Evolutionary conservation across 2,113 vertebrate species (phyloP).

Genomic region (Lucifuga dentata): DNA sequence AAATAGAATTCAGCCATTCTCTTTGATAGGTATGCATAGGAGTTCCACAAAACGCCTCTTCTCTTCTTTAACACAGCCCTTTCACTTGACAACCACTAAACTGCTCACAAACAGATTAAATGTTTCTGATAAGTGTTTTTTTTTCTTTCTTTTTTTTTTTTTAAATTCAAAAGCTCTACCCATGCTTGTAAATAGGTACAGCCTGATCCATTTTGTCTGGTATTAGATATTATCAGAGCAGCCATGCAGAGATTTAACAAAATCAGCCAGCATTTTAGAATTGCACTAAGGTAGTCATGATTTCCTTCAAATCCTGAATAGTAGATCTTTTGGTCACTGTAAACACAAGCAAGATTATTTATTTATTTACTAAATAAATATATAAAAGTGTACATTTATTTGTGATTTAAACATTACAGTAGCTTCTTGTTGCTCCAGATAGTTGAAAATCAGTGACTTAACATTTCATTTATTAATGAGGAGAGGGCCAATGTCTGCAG

Average conservation of each 20-base stretch:
- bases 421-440: neutral
- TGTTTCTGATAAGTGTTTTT: no score
- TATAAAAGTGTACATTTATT: no score
- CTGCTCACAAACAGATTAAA: no score
- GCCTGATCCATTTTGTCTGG: conserved; percentile 35
- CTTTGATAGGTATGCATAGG: neutral
- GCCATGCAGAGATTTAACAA: conserved; percentile 55
- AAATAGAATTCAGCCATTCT: conserved; percentile 10
- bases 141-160: no score
- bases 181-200: conserved; percentile 45
- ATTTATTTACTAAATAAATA: neutral
- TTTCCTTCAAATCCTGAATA: conserved; percentile 6
- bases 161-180: conserved; percentile 20
- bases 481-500: neutral
- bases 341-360: neutral
- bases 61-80: neutral
- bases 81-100: conserved; percentile 42
- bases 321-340: neutral
- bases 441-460: neutral
- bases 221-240: conserved; percentile 37
- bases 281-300: conserved; percentile 22
- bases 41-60: neutral
- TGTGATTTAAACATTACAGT: neutral
- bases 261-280: conserved; percentile 37
- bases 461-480: conserved; percentile 19